Evolutionary conservation across 2,888 invertebrate species (phyloP), one percentile per base, ranked within the genome.

Genomic region (Drosophila barbarae): DNA sequence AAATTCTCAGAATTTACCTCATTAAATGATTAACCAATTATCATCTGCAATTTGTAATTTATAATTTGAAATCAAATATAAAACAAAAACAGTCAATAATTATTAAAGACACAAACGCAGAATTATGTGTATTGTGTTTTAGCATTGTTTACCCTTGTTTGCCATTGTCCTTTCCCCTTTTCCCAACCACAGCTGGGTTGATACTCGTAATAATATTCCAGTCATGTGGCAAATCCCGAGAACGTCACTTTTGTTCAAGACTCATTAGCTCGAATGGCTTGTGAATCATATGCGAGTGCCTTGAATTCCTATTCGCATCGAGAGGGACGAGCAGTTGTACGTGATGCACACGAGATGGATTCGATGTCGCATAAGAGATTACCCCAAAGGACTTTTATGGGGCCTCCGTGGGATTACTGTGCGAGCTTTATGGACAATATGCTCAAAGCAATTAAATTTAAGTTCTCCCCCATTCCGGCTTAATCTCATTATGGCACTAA

Each of bases 401-500:
- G 49, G 9, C 6, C 35, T 23, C 23, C 10, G 35, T 15, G 38
- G 47, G 13, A 23, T 13, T 21, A 21, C n/a, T 35, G 3, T 15
- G 44, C 23, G 8, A 28, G 23, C 21, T 35, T 36, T 34, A 15
- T 10, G 10, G 44, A 9, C 44, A 36, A 50, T 47, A 44, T 42
- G 35, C 12, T 63, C 23, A 6, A 15, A 36, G 32, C 50, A 44
- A 63, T 63, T 63, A 41, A 42, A 41, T 47, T 53, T 41, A 46
- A 36, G 34, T 53, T 38, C 3, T 32, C 15, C 18, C 13, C 12
- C 28, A 32, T 32, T 44, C 39, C 41, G 13, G 23, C 65, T 36
- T 41, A 65, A 55, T 65, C 66, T 64, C 42, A 66, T 65, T 65
- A 65, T 18, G 35, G 26, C 47, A 28, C 49, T 54, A 36, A 65